Evolutionary conservation across 2,888 invertebrate species (phyloP).

Genomic region (Cybosia mesomella): DNA sequence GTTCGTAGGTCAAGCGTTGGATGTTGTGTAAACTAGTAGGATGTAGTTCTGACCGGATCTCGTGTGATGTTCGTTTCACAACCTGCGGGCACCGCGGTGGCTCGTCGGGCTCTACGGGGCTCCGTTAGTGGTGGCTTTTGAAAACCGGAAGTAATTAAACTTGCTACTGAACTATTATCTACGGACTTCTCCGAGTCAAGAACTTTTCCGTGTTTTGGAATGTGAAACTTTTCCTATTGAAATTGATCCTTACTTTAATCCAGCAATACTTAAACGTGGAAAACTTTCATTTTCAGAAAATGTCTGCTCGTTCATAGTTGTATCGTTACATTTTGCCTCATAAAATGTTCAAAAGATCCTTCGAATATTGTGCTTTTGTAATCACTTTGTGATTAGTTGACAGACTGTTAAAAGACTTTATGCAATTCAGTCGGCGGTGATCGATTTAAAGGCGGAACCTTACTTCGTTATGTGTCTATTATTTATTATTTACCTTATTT

Average conservation of each 20-base stretch:
- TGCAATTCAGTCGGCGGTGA: no score
- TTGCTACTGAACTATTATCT: constrained; percentile 82
- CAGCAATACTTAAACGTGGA: constrained; percentile 68
- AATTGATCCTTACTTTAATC: constrained; percentile 73
- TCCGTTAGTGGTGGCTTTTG: constrained; percentile 55
- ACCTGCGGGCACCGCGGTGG: constrained; percentile 24
- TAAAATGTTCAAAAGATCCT: constrained; percentile 27
- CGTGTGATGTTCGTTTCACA: constrained; percentile 30
- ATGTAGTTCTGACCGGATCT: constrained; percentile 27
- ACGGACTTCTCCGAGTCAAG: constrained; percentile 70
- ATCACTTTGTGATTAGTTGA: no score
- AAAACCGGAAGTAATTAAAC: constrained; percentile 83
- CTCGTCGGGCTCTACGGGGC: constrained; percentile 9
- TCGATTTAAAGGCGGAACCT: no score
- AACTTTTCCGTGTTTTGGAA: constrained; percentile 74
- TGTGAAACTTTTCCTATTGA: constrained; percentile 74
- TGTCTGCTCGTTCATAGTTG: constrained; percentile 37
- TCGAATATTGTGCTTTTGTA: no score
- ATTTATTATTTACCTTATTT: no score
- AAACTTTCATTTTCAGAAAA: constrained; percentile 58
- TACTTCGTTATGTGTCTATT: no score
- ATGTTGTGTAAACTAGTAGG: constrained; percentile 14
- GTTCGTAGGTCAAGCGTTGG: not conserved
- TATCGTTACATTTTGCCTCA: constrained; percentile 39
- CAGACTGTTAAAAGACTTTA: no score